Evolutionary conservation across 1,140 invertebrate genomes (phyloP), one percentile per base, ranked within the genome.

Genomic region (Batillaria attramentaria): DNA sequence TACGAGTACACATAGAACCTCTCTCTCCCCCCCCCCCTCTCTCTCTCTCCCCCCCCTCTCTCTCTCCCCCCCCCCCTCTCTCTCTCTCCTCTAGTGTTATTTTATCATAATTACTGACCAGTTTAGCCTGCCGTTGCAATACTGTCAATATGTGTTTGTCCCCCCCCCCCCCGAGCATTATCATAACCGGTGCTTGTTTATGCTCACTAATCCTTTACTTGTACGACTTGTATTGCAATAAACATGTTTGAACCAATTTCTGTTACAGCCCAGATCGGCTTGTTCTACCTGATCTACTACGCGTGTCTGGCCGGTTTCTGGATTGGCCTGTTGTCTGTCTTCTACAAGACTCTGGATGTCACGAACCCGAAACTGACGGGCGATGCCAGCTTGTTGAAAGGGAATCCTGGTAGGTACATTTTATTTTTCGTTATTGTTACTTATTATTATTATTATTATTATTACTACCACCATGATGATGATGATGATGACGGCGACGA

Each of bases 201-300:
- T n/a, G n/a, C n/a, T n/a, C n/a, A n/a, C n/a, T n/a, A n/a, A n/a
- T n/a, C n/a, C n/a, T n/a, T n/a, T 60, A 60, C 6, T 4, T 5
- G 6, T 10, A 60, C 31, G 6, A 8, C 24, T 60, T 60, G 5
- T 60, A n/a, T 41, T 6, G 4, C 31, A 33, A 35, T 33, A 33
- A 39, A 6, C 39, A 1, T 37, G 10, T 24, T 60, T 13, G 4
- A n/a, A n/a, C n/a, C n/a, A 8, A 68, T 33, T n/a, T 10, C 79
- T 72, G 69, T 87, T 86, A 72, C 84, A 88, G 88, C 50, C 75
- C 83, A 87, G 93, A 97, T 98, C 92, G 93, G 96, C 82, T 90
- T 98, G 79, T 99, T 98, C 94, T 98, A 98, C 92, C 89, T 97
- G 79, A 94, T 98, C 91, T 98, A 97, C 93, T 98, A 98, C 92